Percentiles rank a stretch among this genome's conserved stretches.
Evolutionary conservation across 2,113 vertebrate genomes (phyloP).

Genomic region (Acinonyx jubatus): DNA sequence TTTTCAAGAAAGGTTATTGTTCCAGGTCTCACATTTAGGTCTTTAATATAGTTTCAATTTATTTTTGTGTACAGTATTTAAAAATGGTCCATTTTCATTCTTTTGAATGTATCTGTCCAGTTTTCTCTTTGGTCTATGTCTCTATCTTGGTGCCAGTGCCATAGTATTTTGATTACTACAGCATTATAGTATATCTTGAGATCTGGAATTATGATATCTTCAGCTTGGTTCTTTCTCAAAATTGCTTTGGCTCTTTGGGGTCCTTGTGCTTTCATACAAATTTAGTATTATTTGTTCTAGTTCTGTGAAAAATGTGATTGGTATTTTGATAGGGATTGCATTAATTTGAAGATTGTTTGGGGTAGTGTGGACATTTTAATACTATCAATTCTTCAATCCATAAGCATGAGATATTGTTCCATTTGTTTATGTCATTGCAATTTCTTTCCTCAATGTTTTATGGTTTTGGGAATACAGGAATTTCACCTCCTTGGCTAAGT

Average conservation of each 20-base stretch:
- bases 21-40: neutral
- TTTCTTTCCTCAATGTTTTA: neutral
- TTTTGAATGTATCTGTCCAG: neutral
- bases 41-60: neutral
- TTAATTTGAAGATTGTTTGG: neutral
- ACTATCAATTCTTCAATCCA: neutral
- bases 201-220: neutral
- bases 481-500: neutral
- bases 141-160: neutral
- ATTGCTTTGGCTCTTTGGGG: neutral
- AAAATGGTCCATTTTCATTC: neutral
- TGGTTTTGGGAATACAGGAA: neutral
- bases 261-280: neutral
- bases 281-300: neutral
- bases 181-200: neutral
- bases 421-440: neutral
- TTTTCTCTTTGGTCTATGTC: neutral
- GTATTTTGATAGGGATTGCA: neutral
- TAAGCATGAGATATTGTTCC: neutral
- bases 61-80: neutral
- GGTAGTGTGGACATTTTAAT: neutral
- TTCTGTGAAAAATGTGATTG: neutral
- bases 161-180: neutral
- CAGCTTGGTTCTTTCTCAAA: neutral
- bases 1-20: neutral